Evolutionary conservation across 2,113 vertebrate genomes (phyloP), one percentile per base, ranked within the genome.

Genomic region (Paraplagusia blochii): DNA sequence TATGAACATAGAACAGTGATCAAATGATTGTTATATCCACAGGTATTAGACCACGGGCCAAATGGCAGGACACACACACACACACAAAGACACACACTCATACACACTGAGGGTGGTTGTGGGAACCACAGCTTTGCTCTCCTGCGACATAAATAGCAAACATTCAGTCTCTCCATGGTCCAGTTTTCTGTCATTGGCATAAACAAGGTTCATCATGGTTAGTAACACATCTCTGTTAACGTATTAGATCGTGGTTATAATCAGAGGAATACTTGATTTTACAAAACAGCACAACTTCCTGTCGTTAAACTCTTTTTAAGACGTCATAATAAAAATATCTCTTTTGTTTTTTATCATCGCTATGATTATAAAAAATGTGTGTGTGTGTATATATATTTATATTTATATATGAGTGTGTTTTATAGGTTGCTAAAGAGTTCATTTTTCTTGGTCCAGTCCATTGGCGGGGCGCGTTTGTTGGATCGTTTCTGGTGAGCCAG

Each of bases 361-460:
- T 53, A 46, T 46, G 49, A 43, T 63, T 60, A 39, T 64, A 61
- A 44, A 44, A 4, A 17, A 58, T 49, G 2, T 60, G 36, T 63
- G 22, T 36, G 14, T 59, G 22, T 22, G 11, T 53, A 12, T 52
- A 12, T 62, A 58, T 65, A 44, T 55, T n/a, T n/a, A n/a, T n/a
- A n/a, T n/a, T 46, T 55, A 44, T 54, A 1, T 63, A 33, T 60
- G 18, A 13, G 12, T 59, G 40, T 39, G 51, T 2, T 72, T 81
- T 92, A 99, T 85, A 99, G 92, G 77, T 97, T 99, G 87, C 96
- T 94, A 80, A 99, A 99, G 53, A 99, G 94, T 85, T 98, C 95
- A 0, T 98, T 98, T 86, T 97, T 95, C 94, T 96, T 98, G 93
- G 92, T 98, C 97, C 97, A 99, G 92, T 99, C 96, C 96, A 99